Evolutionary conservation across 2,113 vertebrate genomes (phyloP).

Genomic region (Myrmecobius fasciatus): DNA sequence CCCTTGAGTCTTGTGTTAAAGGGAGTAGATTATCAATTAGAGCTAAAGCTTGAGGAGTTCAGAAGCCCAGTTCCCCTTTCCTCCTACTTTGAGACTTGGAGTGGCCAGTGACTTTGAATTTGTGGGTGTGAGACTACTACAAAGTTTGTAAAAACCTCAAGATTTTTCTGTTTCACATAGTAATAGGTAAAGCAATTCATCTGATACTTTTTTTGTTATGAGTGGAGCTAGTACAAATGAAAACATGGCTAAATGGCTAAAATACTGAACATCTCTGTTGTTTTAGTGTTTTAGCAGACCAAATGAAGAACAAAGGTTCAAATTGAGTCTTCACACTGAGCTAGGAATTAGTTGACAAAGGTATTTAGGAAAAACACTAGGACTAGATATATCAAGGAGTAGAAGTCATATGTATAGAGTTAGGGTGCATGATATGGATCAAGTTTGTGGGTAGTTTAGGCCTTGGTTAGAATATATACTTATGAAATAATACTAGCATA

Average conservation of each 20-base stretch:
- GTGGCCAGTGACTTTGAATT: background rate
- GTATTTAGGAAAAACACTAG: background rate
- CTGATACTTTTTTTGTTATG: background rate
- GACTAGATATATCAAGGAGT: background rate
- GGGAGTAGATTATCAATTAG: background rate
- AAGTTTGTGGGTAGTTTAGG: background rate
- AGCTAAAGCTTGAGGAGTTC: background rate
- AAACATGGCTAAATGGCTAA: background rate
- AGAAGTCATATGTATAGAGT: background rate
- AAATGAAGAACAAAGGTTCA: background rate
- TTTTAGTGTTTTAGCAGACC: background rate
- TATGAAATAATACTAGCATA: background rate
- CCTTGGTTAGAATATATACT: background rate
- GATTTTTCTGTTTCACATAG: background rate
- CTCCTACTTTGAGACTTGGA: background rate
- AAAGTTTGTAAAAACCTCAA: background rate
- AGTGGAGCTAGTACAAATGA: background rate
- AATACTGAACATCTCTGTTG: background rate
- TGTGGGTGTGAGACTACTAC: background rate
- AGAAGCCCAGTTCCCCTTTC: background rate
- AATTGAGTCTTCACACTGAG: background rate
- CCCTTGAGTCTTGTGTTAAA: background rate
- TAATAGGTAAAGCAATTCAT: background rate
- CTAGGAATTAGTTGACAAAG: background rate
- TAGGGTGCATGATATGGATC: background rate